Percentiles rank a stretch among this genome's conserved stretches.
phyloP scores from a whole-genome alignment of 2,113 vertebrate species.

The Anolis sagrei region DNA sequence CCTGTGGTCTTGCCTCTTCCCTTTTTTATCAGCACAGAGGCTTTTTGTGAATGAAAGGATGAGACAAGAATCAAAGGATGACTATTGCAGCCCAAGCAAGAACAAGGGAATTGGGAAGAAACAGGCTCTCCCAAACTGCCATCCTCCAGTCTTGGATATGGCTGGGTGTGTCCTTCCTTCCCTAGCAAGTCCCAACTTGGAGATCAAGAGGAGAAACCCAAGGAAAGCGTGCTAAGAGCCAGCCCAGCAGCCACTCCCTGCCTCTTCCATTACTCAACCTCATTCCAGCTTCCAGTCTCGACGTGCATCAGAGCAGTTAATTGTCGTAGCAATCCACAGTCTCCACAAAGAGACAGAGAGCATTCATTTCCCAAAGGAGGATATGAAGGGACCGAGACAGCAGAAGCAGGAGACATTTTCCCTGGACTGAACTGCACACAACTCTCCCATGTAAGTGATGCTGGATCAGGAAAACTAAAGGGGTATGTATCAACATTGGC shows the following conservation, averaged over 20 bases:
- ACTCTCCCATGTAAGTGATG: constrained; percentile 13
- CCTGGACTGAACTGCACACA: background rate
- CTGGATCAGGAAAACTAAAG: no score
- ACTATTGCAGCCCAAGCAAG: background rate
- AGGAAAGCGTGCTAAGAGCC: background rate
- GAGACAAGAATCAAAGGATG: background rate
- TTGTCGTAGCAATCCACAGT: background rate
- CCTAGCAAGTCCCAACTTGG: constrained; percentile 24
- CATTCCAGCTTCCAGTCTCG: constrained; percentile 36
- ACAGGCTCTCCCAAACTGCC: background rate
- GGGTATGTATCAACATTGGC: no score
- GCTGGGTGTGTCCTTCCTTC: constrained; percentile 2
- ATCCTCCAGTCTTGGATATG: background rate
- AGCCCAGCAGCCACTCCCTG: background rate
- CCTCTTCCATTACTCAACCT: constrained; percentile 18
- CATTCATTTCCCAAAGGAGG: background rate
- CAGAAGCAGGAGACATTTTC: background rate
- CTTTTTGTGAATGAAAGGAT: constrained; percentile 15
- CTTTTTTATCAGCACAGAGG: background rate
- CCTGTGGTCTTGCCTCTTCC: background rate
- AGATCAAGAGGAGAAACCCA: background rate
- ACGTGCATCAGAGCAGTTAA: background rate
- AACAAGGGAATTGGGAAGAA: no score
- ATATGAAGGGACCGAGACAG: background rate
- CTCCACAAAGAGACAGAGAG: background rate